Evolutionary conservation across 2,113 vertebrate species (phyloP).

Genomic region (Onychostruthus taczanowskii): DNA sequence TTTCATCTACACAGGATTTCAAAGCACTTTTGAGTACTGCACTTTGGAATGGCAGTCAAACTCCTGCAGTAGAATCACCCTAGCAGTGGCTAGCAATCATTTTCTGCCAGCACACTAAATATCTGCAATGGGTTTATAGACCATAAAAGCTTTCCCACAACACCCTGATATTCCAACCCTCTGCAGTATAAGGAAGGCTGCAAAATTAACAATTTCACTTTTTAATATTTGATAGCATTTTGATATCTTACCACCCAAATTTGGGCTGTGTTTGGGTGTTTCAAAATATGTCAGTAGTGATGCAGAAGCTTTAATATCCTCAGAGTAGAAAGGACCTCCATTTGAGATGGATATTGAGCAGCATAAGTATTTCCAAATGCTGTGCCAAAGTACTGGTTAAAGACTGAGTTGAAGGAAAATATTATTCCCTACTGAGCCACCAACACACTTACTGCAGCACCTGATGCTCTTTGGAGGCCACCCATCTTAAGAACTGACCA

Average conservation of each 20-base stretch:
- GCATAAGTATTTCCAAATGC: constrained; percentile 26
- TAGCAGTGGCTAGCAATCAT: neutral
- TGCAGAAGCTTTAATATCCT: constrained; percentile 63
- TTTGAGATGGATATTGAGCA: constrained; percentile 25
- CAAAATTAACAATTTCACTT: neutral
- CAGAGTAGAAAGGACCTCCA: constrained; percentile 59
- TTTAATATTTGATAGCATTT: neutral
- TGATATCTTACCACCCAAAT: neutral
- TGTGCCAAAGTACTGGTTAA: neutral
- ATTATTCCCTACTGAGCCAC: neutral
- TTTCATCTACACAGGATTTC: constrained; percentile 58
- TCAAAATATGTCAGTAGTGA: neutral
- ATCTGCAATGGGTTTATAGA: neutral
- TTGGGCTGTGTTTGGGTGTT: neutral
- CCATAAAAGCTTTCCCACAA: neutral
- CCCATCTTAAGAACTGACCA: constrained; percentile 52
- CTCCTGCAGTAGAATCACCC: neutral
- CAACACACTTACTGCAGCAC: constrained; percentile 50
- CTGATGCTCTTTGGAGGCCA: constrained; percentile 56
- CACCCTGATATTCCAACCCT: neutral
- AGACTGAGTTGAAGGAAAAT: neutral
- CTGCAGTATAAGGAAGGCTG: neutral
- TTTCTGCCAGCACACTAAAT: neutral
- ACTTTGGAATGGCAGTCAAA: neutral
- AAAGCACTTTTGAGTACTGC: constrained; percentile 8